Base-by-base conservation (phyloP, 2,797 vertebrate species). In the Muscicapa striata region DNA sequence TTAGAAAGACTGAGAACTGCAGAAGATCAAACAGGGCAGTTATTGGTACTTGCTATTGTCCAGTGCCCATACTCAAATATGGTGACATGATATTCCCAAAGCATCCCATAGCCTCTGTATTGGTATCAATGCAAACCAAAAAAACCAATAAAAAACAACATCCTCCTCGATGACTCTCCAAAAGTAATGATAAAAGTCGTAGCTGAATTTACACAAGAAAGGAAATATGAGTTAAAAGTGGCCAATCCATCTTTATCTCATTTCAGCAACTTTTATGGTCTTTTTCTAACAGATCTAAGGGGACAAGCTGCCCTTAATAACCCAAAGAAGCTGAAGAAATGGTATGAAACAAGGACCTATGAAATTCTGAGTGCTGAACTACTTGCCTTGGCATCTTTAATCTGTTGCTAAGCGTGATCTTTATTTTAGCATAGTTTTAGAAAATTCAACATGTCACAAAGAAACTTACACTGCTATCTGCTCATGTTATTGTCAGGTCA, bases 1-100 rank as follows among this genome's bases (percentile, higher is more conserved):
- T 98, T 99, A 98, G 98, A 98, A 98, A 98, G 98, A 98, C 98
- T 98, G 98, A 98, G 98, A 98, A 99, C 98, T 98, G 98, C 97
- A 98, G 98, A 98, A 98, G 97, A 98, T 98, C 98, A 98, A 98
- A 98, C 97, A 93, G 97, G 97, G 98, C 97, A 97, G 97, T 98
- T 98, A 98, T 97, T 98, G 98, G 98, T 97, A 98, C 97, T 97
- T 97, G 97, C 96, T 97, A 98, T 98, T 98, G 98, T 98, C 98
- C 97, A 10, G 95, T 96, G 96, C 97, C 93, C 89, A 68, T 96
- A 89, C 93, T 96, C 95, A 95, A 97, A 88, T 67, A 79, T 64
- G 94, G 95, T 97, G 97, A 97, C 80, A 96, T 92, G 96, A 97
- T 95, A 97, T 94, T 95, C 95, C 96, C 85, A 91, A 93, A 96